These are phyloP conservation scores for Anarrhichthys ocellatus DNA, from an alignment of 2,113 vertebrate genomes.

Conservation along the genomic window DNA sequence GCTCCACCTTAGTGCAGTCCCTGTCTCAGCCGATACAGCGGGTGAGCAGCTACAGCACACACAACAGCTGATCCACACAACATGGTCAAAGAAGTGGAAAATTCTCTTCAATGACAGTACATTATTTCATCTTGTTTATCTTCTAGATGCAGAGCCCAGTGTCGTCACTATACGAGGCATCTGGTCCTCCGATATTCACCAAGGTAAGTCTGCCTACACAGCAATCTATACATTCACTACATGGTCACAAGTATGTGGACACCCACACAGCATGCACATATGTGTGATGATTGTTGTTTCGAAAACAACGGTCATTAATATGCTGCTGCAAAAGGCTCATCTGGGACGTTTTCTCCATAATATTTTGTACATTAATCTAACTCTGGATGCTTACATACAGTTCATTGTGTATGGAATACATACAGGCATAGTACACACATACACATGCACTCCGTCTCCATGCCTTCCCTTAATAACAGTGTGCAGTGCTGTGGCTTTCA, in stretches of 20 bases:
- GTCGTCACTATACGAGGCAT: slow-evolving; percentile 84
- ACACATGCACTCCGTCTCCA: slow-evolving; percentile 36
- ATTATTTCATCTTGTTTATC: not conserved
- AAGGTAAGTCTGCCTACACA: slow-evolving; percentile 82
- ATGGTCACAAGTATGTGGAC: no score
- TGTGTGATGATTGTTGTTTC: no score
- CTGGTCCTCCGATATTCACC: slow-evolving; percentile 88
- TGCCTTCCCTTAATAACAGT: slow-evolving; percentile 56
- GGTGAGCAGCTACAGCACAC: slow-evolving; percentile 59
- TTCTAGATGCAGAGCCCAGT: slow-evolving; percentile 91
- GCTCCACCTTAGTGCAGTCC: slow-evolving; percentile 92
- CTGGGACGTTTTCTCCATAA: not conserved
- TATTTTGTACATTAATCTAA: not conserved
- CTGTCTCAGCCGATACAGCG: slow-evolving; percentile 85
- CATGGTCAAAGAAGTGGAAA: no score
- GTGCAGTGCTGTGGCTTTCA: slow-evolving; percentile 62
- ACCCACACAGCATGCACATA: no score
- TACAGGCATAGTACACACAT: slow-evolving; percentile 2
- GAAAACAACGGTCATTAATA: no score
- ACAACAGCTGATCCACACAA: not conserved
- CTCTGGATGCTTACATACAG: not conserved
- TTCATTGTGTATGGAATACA: not conserved
- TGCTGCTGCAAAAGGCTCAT: not conserved
- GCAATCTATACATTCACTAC: no score
- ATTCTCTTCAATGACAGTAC: not conserved